These are phyloP conservation scores for Sphinx pinastri DNA, from an alignment of 2,888 invertebrate species.

Conservation along the genomic window DNA sequence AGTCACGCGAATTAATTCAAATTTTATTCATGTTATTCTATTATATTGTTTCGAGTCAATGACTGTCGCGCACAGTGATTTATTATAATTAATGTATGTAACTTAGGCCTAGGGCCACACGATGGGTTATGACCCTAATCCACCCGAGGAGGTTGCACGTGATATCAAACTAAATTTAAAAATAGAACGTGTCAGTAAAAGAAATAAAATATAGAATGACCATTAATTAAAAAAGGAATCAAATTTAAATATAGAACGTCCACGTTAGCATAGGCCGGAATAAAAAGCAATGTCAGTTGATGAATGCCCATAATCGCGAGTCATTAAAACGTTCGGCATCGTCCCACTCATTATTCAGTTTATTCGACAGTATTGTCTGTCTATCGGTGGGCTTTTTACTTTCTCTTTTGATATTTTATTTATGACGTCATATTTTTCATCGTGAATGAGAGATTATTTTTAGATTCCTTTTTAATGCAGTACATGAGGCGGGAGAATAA, in stretches of 20 bases:
- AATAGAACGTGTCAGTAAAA: too few species aligned
- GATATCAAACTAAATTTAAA: too few species aligned
- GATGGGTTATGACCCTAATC: too few species aligned
- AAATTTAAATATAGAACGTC: background rate
- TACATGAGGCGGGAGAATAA: too few species aligned
- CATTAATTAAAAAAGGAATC: background rate
- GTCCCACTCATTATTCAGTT: slow-evolving; percentile 45
- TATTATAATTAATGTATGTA: too few species aligned
- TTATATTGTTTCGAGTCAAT: too few species aligned
- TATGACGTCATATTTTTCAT: background rate
- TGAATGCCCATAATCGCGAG: slow-evolving; percentile 59
- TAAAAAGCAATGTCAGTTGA: slow-evolving; percentile 56
- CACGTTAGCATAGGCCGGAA: slow-evolving; percentile 27
- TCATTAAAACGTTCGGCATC: slow-evolving; percentile 57
- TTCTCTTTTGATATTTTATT: slow-evolving; percentile 8
- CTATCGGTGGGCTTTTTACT: slow-evolving; percentile 30
- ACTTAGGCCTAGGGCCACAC: too few species aligned
- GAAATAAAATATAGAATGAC: background rate
- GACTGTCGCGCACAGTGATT: too few species aligned
- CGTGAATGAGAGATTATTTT: background rate
- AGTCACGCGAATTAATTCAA: too few species aligned
- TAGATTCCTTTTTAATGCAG: too few species aligned
- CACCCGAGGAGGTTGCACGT: too few species aligned
- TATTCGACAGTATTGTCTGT: slow-evolving; percentile 49
- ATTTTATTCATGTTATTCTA: too few species aligned